Base-by-base conservation (phyloP, 2,888 invertebrate genomes). In the Dolichopus griseipennis region DNA sequence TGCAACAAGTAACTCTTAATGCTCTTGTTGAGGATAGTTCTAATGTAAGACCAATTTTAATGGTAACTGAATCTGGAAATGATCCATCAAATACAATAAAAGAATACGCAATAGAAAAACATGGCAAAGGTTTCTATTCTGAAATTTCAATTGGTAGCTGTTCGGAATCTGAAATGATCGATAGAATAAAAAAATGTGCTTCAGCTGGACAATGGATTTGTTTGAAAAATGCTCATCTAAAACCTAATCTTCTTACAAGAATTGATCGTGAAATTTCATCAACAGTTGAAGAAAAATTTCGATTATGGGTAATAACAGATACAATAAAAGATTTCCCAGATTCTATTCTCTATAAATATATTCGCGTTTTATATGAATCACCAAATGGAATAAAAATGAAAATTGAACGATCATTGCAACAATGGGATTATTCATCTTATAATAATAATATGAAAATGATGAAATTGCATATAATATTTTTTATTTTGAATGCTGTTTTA, bases 291-390 rank as follows among this genome's bases (percentile, higher is more conserved):
- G 74, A 83, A 4, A 84, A 85, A 67, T 92, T 92, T 78, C 83
- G 89, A 0, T 81, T 97, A 61, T 96, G 95, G 95, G 83, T 97
- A 69, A 88, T 95, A 9, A 88, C 93, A 0, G 95, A 97, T 79
- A 88, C 91, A 1, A 90, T 92, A 71, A 85, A 86, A 1, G 84
- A 85, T 62, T 90, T 95, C 75, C 90, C 92, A 15, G 84, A 89
- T 6, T 85, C 89, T 18, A 83, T 95, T 61, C 85, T 92, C 9
- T 89, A 90, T 76, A 87, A 87, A 67, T 92, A 92, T 76, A 84
- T 93, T 33, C 93, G 93, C 80, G 83, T 91, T n/a, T 87, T 89
- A 0, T 91, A 89, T 74, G 91, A 92, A 83, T 88, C 93, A 12
- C 95, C 96, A 0, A 90, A 90, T 69, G 95, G 96, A 6, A 85